Evolutionary conservation across 2,113 vertebrate genomes (phyloP), one percentile per base, ranked within the genome.

Genomic region (Chinchilla lanigera): DNA sequence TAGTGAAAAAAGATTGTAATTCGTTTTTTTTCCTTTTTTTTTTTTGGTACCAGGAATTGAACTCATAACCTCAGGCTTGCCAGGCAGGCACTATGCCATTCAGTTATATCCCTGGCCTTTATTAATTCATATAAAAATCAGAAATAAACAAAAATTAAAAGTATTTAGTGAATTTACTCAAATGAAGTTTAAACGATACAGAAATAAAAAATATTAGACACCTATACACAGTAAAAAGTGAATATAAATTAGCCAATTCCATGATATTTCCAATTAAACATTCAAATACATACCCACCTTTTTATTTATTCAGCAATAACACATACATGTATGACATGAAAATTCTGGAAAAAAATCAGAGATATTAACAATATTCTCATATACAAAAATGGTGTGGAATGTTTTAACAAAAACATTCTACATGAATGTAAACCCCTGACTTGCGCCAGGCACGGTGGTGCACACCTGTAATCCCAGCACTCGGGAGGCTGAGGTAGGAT

Each of bases 131-230:
- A 94, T 87, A 92, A 97, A 54, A 96, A 75, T 96, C 89, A 98
- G 88, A 98, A 97, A 94, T 93, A 82, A 97, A 98, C 96, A 95
- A 98, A 98, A 97, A 98, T 93, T 98, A 98, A 97, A 98, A 98
- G 98, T 87, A 98, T 97, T 98, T 98, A 98, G 98, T 98, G 97
- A 97, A 98, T 98, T 98, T 98, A 99, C 98, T 99, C 98, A 98
- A 97, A 97, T 93, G 88, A 96, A 97, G 96, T 97, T 98, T 98
- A 98, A 98, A 97, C 94, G 97, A 98, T 98, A 98, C 98, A 99
- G 98, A 98, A 98, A 95, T 95, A 92, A 97, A 98, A 98, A 98
- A 98, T 98, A 98, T 98, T 98, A 98, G 98, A 98, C 98, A 98
- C 98, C 86, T 97, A 98, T 92, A 95, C 94, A 98, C 89, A 98